Conservation (phyloP, 2,888 invertebrate species). For the Drosophila seclusa region DNA sequence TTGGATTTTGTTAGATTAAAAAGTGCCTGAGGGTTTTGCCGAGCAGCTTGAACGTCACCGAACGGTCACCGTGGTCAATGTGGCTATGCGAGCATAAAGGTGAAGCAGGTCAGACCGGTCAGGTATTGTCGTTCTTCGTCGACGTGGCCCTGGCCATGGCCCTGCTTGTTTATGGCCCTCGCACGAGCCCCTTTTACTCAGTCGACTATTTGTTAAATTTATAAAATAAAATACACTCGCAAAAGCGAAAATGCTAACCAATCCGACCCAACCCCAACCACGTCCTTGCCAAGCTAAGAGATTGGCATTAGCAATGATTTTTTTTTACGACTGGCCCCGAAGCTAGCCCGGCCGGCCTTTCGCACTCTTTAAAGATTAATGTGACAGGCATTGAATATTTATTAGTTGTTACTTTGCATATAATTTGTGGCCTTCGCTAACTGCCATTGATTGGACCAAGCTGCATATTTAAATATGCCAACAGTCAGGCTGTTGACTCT, state of each 20-base stretch:
- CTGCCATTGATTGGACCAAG: slow-evolving; percentile 72
- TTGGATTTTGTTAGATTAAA: slow-evolving; percentile 82
- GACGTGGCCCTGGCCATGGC: slow-evolving; percentile 31
- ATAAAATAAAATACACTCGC: slow-evolving; percentile 68
- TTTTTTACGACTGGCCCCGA: slow-evolving; percentile 46
- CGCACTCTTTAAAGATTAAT: slow-evolving; percentile 78
- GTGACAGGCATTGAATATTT: slow-evolving; percentile 80
- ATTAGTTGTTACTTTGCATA: slow-evolving; percentile 79
- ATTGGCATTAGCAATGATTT: slow-evolving; percentile 80
- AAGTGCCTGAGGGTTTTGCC: slow-evolving; percentile 80
- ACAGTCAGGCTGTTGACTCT: slow-evolving; percentile 76
- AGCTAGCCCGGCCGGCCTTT: slow-evolving; percentile 37
- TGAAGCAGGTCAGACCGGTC: slow-evolving; percentile 73
- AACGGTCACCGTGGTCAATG: slow-evolving; percentile 76
- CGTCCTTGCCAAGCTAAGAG: slow-evolving; percentile 57
- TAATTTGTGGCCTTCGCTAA: slow-evolving; percentile 72
- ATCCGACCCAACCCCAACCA: slow-evolving; percentile 12
- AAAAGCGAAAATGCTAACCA: slow-evolving; percentile 35
- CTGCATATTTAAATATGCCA: slow-evolving; percentile 68
- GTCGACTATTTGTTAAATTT: slow-evolving; percentile 79
- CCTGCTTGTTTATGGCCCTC: slow-evolving; percentile 68
- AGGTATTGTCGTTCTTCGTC: slow-evolving; percentile 73
- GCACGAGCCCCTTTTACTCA: slow-evolving; percentile 74
- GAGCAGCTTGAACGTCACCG: slow-evolving; percentile 68
- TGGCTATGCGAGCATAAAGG: slow-evolving; percentile 57